These are phyloP conservation scores for Rhombomys opimus DNA, from an alignment of 2,113 vertebrate species.

Conservation along the genomic window DNA sequence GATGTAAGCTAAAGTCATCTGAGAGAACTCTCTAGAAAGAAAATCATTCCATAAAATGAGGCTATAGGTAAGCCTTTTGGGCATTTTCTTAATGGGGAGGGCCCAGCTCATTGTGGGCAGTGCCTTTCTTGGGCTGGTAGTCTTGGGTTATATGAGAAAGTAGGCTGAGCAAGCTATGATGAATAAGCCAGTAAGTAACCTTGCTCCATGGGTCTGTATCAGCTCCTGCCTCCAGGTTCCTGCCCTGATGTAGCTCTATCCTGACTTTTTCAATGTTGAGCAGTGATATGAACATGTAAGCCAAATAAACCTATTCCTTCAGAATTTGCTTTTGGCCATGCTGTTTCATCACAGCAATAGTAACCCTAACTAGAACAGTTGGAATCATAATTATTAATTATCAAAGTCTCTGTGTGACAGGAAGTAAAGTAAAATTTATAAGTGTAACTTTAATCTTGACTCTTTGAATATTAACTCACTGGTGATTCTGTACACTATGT, in stretches of 20 bases:
- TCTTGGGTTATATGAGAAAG: neutral
- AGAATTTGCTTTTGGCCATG: neutral
- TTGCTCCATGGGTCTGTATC: neutral
- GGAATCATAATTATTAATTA: neutral
- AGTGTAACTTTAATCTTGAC: neutral
- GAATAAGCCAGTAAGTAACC: neutral
- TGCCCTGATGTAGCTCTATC: neutral
- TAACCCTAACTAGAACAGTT: neutral
- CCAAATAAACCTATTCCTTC: neutral
- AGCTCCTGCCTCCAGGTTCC: neutral
- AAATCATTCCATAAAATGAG: neutral
- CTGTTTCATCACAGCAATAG: neutral
- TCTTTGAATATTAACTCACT: neutral
- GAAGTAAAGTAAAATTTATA: neutral
- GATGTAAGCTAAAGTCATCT: neutral
- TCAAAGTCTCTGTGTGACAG: neutral
- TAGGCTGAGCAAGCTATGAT: neutral
- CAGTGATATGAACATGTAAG: neutral
- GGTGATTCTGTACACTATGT: neutral
- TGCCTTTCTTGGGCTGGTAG: neutral
- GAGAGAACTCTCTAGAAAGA: neutral
- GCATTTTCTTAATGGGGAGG: neutral
- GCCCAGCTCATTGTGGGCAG: neutral
- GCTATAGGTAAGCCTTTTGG: neutral
- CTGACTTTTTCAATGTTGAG: neutral